These are phyloP conservation scores for Tribolium castaneum DNA, from an alignment of 1,140 invertebrate species.

Conservation along the genomic window DNA sequence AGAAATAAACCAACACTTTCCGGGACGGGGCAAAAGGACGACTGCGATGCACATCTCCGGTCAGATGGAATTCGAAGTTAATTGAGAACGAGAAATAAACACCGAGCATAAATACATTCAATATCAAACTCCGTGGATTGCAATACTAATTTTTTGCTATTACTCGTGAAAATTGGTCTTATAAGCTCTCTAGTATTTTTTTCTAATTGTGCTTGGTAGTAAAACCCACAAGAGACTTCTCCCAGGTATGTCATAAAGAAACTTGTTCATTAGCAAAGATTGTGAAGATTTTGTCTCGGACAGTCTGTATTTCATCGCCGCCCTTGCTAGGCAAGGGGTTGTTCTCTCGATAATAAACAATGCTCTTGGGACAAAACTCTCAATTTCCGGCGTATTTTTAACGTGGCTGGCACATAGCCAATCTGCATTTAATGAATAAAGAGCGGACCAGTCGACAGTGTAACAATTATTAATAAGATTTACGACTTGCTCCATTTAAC, in stretches of 20 bases:
- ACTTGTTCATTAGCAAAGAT: too few relatives aligned
- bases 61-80: background rate
- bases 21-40: background rate
- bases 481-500: slow-evolving; percentile 43
- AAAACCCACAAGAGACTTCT: too few relatives aligned
- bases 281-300: too few relatives aligned
- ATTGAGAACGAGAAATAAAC: background rate
- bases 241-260: too few relatives aligned
- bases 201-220: too few relatives aligned
- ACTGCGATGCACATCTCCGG: background rate
- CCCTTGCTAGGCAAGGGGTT: too few relatives aligned
- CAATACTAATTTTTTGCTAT: too few relatives aligned
- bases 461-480: slow-evolving; percentile 51
- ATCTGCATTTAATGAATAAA: slow-evolving; percentile 51
- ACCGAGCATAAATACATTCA: too few relatives aligned
- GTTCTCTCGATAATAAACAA: slow-evolving; percentile 50
- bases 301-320: too few relatives aligned
- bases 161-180: too few relatives aligned
- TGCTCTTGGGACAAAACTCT: slow-evolving; percentile 54
- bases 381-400: slow-evolving; percentile 56
- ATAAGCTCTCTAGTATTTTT: too few relatives aligned
- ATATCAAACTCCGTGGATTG: too few relatives aligned
- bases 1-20: background rate
- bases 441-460: slow-evolving; percentile 32
- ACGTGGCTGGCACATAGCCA: slow-evolving; percentile 44